phyloP scores from a whole-genome alignment of 2,888 invertebrate genomes.

The Falcaria lacertinaria region DNA sequence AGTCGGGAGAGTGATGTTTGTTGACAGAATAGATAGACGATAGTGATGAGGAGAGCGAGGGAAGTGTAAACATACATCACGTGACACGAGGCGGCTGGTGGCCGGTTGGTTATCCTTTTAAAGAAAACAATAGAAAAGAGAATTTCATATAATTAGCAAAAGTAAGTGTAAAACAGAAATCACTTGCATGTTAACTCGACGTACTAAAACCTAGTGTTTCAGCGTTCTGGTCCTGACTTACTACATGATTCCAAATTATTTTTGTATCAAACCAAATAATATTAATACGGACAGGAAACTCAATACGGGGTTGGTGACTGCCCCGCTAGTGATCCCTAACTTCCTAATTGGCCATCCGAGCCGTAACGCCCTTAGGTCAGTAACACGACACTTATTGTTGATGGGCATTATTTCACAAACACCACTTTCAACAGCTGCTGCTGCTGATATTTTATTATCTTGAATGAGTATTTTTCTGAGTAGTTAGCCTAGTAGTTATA shows the following conservation, averaged over 20 bases:
- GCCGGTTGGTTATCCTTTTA: conserved; percentile 11
- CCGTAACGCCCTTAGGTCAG: conserved; percentile 20
- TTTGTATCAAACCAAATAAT: neutral
- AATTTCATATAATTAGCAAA: too few species aligned
- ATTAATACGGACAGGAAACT: conserved; percentile 15
- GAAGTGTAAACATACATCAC: conserved; percentile 44
- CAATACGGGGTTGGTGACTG: conserved; percentile 17
- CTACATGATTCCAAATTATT: neutral
- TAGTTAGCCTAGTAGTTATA: conserved; percentile 12
- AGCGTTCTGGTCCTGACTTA: too few species aligned
- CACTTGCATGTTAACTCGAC: too few species aligned
- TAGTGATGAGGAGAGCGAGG: conserved; percentile 35
- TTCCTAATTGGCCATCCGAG: conserved; percentile 33
- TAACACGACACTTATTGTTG: conserved; percentile 28
- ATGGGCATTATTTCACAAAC: conserved; percentile 12
- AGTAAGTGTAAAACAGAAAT: too few species aligned
- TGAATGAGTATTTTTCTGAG: conserved; percentile 1
- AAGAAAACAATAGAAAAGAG: too few species aligned
- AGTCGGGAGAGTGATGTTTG: conserved; percentile 39
- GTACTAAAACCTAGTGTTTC: too few species aligned
- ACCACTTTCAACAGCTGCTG: neutral
- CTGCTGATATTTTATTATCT: conserved; percentile 2
- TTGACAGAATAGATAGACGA: conserved; percentile 51
- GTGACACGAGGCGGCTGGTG: conserved; percentile 40
- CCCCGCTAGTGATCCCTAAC: conserved; percentile 18